phyloP scores from a whole-genome alignment of 2,797 vertebrate species.

The Carduelis carduelis region DNA sequence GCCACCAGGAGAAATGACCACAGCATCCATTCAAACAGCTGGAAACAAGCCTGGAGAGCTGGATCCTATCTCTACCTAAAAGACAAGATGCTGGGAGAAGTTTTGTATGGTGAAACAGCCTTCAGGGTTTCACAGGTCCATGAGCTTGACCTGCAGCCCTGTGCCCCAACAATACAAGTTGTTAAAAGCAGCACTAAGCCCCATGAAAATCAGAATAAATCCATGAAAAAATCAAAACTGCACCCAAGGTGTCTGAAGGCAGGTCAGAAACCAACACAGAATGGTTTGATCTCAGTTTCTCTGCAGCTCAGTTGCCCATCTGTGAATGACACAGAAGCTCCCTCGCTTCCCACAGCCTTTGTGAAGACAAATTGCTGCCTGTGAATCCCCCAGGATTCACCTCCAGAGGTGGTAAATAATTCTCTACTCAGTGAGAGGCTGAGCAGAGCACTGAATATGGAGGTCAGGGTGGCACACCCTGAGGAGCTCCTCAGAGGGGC shows the following conservation, averaged over 20 bases:
- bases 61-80: neutral
- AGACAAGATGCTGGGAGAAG: neutral
- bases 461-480: neutral
- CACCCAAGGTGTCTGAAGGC: neutral
- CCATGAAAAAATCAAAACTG: neutral
- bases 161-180: fast-evolving
- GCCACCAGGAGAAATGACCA: neutral
- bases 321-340: neutral
- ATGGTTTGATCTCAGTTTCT: neutral
- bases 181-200: neutral
- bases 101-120: neutral
- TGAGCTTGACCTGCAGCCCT: neutral
- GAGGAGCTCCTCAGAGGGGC: neutral
- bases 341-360: neutral
- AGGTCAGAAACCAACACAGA: neutral
- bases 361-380: neutral
- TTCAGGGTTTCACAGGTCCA: fast-evolving
- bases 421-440: neutral
- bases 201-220: neutral
- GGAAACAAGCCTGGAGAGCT: neutral
- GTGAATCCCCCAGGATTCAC: neutral
- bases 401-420: neutral
- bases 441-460: neutral
- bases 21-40: neutral
- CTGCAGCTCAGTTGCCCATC: neutral